Evolutionary conservation across 64 coral and sea anemone genomes (phyloP).

Genomic region (Pocillopora verrucosa): DNA sequence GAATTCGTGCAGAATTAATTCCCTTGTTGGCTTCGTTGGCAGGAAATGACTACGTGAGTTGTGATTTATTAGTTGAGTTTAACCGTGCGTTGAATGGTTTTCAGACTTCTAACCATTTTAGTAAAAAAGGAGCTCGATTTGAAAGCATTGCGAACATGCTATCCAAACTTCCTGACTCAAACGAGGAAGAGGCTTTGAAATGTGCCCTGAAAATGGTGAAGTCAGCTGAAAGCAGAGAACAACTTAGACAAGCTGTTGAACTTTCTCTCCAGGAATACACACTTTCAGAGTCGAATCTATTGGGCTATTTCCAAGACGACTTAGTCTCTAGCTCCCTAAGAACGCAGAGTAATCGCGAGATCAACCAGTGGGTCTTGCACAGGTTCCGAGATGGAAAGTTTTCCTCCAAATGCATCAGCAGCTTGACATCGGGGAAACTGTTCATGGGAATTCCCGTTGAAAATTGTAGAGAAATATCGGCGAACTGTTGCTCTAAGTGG

Average conservation of each 20-base stretch:
- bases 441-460: conserved; percentile 62
- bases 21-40: conserved; percentile 78
- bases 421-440: conserved; percentile 36
- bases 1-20: conserved; percentile 57
- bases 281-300: conserved; percentile 41
- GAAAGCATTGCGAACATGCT: conserved; percentile 43
- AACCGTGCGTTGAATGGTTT: conserved; percentile 23
- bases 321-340: conserved; percentile 40
- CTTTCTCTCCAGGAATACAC: conserved; percentile 63
- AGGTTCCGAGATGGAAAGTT: conserved; percentile 59
- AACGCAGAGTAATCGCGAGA: neutral
- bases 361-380: conserved; percentile 40
- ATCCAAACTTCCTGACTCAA: conserved; percentile 30
- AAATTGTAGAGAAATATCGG: conserved; percentile 48
- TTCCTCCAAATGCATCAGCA: conserved; percentile 43
- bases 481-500: conserved; percentile 47
- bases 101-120: neutral
- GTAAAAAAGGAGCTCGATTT: conserved; percentile 32
- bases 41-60: conserved; percentile 75
- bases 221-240: neutral
- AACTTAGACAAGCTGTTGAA: conserved; percentile 34
- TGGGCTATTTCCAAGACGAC: conserved; percentile 24
- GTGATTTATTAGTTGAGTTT: conserved; percentile 50
- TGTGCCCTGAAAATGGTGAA: conserved; percentile 27
- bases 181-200: conserved; percentile 32